Evolutionary conservation across 2,113 vertebrate genomes (phyloP).

Genomic region (Anoplopoma fimbria): DNA sequence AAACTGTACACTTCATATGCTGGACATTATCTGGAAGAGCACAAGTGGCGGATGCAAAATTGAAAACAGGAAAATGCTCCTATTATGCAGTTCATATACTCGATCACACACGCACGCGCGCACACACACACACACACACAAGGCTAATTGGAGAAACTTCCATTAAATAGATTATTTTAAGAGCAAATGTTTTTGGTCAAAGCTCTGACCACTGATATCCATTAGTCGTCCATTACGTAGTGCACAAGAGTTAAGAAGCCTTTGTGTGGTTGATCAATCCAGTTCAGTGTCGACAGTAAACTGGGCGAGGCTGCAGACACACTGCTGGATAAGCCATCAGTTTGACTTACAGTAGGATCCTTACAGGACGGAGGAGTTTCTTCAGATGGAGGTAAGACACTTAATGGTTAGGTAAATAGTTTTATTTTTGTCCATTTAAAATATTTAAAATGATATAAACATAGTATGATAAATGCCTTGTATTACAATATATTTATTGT

Average conservation of each 20-base stretch:
- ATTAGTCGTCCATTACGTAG: conserved; percentile 70
- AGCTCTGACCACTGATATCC: conserved; percentile 55
- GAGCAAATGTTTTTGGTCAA: conserved; percentile 45
- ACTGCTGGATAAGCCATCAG: conserved; percentile 24
- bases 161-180: conserved; percentile 29
- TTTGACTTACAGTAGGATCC: not conserved
- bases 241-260: conserved; percentile 1
- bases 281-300: conserved; percentile 24
- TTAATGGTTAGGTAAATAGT: not conserved
- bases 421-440: not conserved
- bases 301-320: conserved; percentile 57
- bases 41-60: not conserved
- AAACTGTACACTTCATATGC: not conserved
- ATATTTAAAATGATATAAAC: not conserved
- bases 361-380: conserved; percentile 26
- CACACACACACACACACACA: not conserved
- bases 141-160: conserved; percentile 1
- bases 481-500: not conserved
- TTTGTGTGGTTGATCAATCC: conserved; percentile 57
- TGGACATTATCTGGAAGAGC: not conserved
- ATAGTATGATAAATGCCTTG: not conserved
- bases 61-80: not conserved
- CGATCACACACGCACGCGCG: not conserved
- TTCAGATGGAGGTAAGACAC: conserved; percentile 72
- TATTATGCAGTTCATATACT: not conserved